Base-by-base conservation (phyloP, 2,113 vertebrate species). In the Glareola pratincola region DNA sequence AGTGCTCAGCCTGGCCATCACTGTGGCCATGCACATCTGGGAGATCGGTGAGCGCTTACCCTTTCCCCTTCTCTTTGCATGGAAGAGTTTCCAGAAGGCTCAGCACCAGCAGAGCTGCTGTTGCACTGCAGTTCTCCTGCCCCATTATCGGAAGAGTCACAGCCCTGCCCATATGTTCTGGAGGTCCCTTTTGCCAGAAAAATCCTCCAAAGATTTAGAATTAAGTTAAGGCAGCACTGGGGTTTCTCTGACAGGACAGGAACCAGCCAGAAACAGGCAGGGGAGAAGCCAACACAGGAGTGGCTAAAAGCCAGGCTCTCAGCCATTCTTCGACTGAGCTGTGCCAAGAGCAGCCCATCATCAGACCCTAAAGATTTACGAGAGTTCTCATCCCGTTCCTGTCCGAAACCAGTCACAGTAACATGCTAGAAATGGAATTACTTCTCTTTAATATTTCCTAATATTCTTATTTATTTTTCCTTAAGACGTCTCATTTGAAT, bases 401-500 rank as follows among this genome's bases (percentile, higher is more conserved):
- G 41, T 54, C 24, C 56, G 68, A 60, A 92, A 63, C 0, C 9
- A 66, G 30, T 83, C 54, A 62, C 3, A 17, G 24, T 80, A 89
- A 77, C 1, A 6, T 7, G 2, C 12, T 57, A 72, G 73, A 84
- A 89, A 23, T 0, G 0, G 5, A 75, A 85, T 68, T 34, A 43
- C 11, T 82, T 82, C 15, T 63, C 45, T 74, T 77, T 50, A 69
- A 14, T 91, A 91, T 74, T 84, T 84, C 59, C 68, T 63, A 89
- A 84, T 89, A 91, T 47, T 66, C 68, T 69, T 95, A 92, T 92
- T 94, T 93, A 92, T 53, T 92, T 92, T 94, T 92, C 32, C 47
- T 87, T 75, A 62, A 72, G 75, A 69, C 34, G 73, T 76, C 84
- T 90, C 41, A 94, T 94, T 94, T 82, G 62, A 69, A 91, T 85